Evolutionary conservation across 2,797 vertebrate species (phyloP).

Genomic region (Amblyopsis hoosieri): DNA sequence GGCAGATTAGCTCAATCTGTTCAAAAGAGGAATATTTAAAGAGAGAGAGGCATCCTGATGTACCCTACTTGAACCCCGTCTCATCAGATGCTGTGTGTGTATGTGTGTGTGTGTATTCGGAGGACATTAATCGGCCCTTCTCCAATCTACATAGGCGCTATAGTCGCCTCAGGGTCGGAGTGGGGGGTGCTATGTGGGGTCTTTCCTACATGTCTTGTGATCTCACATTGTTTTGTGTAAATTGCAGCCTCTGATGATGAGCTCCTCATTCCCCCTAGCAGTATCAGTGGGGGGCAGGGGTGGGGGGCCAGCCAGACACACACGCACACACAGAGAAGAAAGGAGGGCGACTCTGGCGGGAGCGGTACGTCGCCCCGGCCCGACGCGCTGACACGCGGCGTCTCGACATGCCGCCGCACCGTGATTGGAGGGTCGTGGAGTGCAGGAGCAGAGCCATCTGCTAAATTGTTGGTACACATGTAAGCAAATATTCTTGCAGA

Average conservation of each 20-base stretch:
- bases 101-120: slow-evolving; percentile 19
- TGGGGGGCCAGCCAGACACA: slow-evolving; percentile 3
- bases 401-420: slow-evolving; percentile 51
- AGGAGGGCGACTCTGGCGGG: slow-evolving; percentile 11
- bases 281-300: slow-evolving; percentile 27
- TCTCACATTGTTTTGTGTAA: slow-evolving; percentile 75
- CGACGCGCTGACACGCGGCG: slow-evolving; percentile 46
- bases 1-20: slow-evolving; percentile 52
- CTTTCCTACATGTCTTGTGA: slow-evolving; percentile 65
- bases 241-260: slow-evolving; percentile 73
- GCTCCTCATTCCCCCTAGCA: slow-evolving; percentile 66
- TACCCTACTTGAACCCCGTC: slow-evolving; percentile 50
- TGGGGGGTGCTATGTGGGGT: slow-evolving; percentile 31
- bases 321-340: slow-evolving; percentile 13
- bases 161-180: slow-evolving; percentile 45
- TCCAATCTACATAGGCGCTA: slow-evolving; percentile 71
- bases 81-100: slow-evolving; percentile 39
- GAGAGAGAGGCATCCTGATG: slow-evolving; percentile 35
- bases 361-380: slow-evolving; percentile 58
- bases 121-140: slow-evolving; percentile 71
- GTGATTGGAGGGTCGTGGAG: slow-evolving; percentile 13
- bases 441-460: slow-evolving; percentile 57
- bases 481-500: slow-evolving; percentile 87
- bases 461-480: slow-evolving; percentile 84
- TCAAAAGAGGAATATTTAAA: slow-evolving; percentile 60